Evolutionary conservation across 23 tunicate species (phyloP), one percentile per base, ranked within the genome.

Genomic region (Halocynthia roretzi): DNA sequence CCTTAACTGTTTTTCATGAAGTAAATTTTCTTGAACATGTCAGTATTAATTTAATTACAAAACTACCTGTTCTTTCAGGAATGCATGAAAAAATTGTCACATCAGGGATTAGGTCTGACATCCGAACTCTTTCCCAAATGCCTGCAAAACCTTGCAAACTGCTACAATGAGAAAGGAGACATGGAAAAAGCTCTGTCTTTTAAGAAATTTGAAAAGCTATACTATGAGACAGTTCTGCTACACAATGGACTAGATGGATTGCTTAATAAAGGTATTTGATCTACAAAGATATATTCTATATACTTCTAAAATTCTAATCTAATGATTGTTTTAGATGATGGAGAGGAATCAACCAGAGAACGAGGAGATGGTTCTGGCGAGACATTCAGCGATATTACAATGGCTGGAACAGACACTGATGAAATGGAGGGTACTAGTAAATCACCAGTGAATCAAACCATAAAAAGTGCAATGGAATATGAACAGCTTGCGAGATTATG

Each of bases 351-450:
- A 54, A 50, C 78, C 55, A 74, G 78, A 18, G 78, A 74, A 19
- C 62, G 78, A 14, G 78, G 78, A 10, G 78, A 74, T 56, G 78
- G 78, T 14, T 74, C 78, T 14, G 52, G 78, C 21, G 78, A 74
- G n/a, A 64, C 78, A 11, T 74, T 62, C 8, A 5, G 70, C 22
- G 31, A 15, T 65, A 20, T 48, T 65, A 20, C 70, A 9, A 15
- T 8, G 9, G 22, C 70, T 15, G 70, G 31, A 65, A 65, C 19
- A 65, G 56, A 54, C 56, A 44, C 15, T 8, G 78, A 54, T 17
- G 8, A 8, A 8, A 53, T 50, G 8, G 22, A 15, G 9, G 78
- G 22, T 8, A 15, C 6, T 18, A 9, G 50, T 70, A 21, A 70
- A 9, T n/a, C 40, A 23, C 10, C 17, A 51, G 56, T 14, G 15